Evolutionary conservation across 2,888 invertebrate genomes (phyloP).

Genomic region (Trachelus stipa): DNA sequence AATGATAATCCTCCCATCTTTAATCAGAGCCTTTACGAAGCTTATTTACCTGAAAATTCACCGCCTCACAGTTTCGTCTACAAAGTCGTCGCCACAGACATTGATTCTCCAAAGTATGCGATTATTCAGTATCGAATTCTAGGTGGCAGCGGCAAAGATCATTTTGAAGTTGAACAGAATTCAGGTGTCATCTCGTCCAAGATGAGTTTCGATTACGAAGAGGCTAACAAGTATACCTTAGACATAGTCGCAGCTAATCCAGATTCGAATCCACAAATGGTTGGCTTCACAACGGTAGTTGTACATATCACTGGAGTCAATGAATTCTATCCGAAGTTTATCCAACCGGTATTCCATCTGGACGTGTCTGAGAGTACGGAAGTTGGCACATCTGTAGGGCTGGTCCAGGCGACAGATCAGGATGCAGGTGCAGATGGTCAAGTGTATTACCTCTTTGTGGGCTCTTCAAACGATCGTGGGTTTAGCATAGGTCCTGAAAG

Average conservation of each 20-base stretch:
- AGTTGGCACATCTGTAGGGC: constrained; percentile 86
- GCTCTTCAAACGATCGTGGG: constrained; percentile 91
- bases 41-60: constrained; percentile 86
- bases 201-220: constrained; percentile 89
- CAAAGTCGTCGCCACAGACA: constrained; percentile 82
- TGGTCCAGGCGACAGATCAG: constrained; percentile 89
- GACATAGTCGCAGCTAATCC: constrained; percentile 89
- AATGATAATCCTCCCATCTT: constrained; percentile 94
- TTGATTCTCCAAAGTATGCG: constrained; percentile 89
- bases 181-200: constrained; percentile 83
- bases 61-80: constrained; percentile 80
- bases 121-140: constrained; percentile 85
- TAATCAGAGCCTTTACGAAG: constrained; percentile 80
- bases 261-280: constrained; percentile 78
- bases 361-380: constrained; percentile 93
- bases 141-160: constrained; percentile 79
- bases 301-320: constrained; percentile 88
- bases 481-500: constrained; percentile 87
- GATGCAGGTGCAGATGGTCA: constrained; percentile 89
- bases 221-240: constrained; percentile 78
- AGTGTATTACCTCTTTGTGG: constrained; percentile 92
- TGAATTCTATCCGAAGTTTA: constrained; percentile 88
- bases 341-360: constrained; percentile 91
- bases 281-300: constrained; percentile 77
- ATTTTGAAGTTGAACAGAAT: constrained; percentile 82